Base-by-base conservation (phyloP, 2,888 invertebrate genomes). In the Cryptocephalus primarius region DNA sequence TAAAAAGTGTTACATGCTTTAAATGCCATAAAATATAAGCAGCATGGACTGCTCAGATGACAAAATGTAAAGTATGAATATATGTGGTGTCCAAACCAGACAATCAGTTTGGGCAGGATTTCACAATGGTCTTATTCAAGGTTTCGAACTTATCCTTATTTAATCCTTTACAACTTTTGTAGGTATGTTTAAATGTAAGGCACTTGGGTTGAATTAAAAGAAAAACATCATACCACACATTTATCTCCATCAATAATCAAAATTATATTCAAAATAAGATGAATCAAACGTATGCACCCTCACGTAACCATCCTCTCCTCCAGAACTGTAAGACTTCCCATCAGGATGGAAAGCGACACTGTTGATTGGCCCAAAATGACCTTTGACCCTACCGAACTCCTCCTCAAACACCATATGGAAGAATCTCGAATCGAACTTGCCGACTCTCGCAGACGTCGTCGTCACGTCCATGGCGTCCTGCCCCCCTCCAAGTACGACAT, bases 391-490 rank as follows among this genome's bases (percentile, higher is more conserved):
- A 1, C 88, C 95, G 71, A 96, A 96, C 67, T 96, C 96, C 65
- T 96, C 94, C 72, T 95, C 95, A 70, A 93, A 96, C 22, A 96
- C 85, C 60, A 94, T 74, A 70, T 96, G 94, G 79, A 88, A 97
- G 75, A 96, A 92, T 40, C 53, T 52, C 70, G 86, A 93, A 69
- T 99, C 97, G 68, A 99, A 99, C 75, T 97, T 97, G 44, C 97
- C 99, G 51, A 90, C 83, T 58, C 91, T 79, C 0, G 93, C 83
- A 0, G 92, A 90, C 0, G 95, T 96, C 1, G 92, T 94, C 40
- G 95, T 95, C 48, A 97, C 97, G 64, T 94, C 94, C 91, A 96
- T 96, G 47, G 99, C 99, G 70, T 99, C 99, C 74, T 99, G 99
- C 60, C 99, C 99, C 70, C 99, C 99, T 49, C 99, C 99, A 40